These are phyloP conservation scores for Xiphophorus maculatus DNA, from an alignment of 2,113 vertebrate genomes.

Conservation along the genomic window DNA sequence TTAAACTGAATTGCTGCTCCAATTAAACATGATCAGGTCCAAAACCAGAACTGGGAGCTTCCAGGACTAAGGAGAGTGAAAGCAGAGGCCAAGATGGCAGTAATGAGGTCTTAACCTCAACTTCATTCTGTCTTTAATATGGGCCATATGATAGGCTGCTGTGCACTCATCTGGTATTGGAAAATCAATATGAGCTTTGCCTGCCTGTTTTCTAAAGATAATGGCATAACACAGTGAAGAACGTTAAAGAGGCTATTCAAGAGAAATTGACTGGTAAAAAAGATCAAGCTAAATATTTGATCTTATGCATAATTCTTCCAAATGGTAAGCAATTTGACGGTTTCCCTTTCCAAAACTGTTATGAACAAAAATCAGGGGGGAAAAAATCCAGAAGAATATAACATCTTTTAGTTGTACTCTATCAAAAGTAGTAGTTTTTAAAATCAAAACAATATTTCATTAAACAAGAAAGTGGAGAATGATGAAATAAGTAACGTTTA, in stretches of 20 bases:
- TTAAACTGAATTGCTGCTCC: constrained; percentile 68
- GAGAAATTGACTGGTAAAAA: constrained; percentile 32
- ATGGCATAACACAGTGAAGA: constrained; percentile 30
- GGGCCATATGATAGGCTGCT: constrained; percentile 72
- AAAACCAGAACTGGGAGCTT: constrained; percentile 65
- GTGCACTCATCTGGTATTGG: constrained; percentile 63
- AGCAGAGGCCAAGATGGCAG: constrained; percentile 70
- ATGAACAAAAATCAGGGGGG: too few species aligned
- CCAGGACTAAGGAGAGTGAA: constrained; percentile 66
- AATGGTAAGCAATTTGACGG: not conserved
- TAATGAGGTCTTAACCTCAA: constrained; percentile 77
- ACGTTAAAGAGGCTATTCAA: constrained; percentile 11
- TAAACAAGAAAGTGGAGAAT: too few species aligned
- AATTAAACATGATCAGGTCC: constrained; percentile 68
- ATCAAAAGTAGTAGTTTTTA: too few species aligned
- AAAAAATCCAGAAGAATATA: too few species aligned
- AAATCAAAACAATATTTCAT: too few species aligned
- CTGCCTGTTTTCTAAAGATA: constrained; percentile 45
- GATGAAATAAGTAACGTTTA: too few species aligned
- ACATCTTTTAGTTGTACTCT: too few species aligned
- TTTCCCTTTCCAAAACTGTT: too few species aligned
- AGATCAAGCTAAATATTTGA: not conserved
- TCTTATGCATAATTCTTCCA: not conserved
- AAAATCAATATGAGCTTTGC: constrained; percentile 67
- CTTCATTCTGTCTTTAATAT: constrained; percentile 76